Conservation (phyloP, 2,113 vertebrate genomes). For the Anas platyrhynchos region DNA sequence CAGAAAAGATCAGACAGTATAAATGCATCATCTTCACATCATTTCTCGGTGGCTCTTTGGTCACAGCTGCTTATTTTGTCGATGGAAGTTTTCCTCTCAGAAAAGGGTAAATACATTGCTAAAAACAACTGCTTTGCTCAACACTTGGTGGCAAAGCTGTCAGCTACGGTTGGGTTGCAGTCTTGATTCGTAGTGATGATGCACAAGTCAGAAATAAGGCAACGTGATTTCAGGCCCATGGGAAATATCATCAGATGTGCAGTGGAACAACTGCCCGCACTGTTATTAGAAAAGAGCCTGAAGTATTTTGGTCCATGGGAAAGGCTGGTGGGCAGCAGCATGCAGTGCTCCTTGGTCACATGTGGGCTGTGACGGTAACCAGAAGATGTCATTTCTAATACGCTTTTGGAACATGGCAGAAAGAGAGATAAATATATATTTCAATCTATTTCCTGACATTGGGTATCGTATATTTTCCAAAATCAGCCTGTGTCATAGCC, state of each 20-base stretch:
- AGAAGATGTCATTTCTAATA: not conserved
- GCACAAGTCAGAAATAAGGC: not conserved
- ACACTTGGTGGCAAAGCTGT: fast-evolving
- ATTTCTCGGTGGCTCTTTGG: not conserved
- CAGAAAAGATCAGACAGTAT: not conserved
- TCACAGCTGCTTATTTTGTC: not conserved
- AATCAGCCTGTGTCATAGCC: not conserved
- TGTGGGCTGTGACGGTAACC: fast-evolving
- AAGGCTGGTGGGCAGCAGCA: not conserved
- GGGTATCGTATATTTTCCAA: not conserved
- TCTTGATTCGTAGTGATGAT: not conserved
- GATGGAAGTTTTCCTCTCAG: not conserved
- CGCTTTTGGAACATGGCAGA: not conserved
- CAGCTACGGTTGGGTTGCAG: not conserved
- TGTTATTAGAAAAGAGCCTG: not conserved
- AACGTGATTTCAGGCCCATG: not conserved
- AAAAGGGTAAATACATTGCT: not conserved
- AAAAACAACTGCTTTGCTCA: not conserved
- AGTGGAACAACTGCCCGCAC: not conserved
- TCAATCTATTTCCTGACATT: not conserved
- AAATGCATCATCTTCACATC: not conserved
- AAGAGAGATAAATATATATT: not conserved
- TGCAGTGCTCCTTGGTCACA: not conserved
- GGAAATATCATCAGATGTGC: not conserved
- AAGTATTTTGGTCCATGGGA: fast-evolving